Evolutionary conservation across 1,140 invertebrate species (phyloP), one percentile per base, ranked within the genome.

Genomic region (Brachystomella parvula): DNA sequence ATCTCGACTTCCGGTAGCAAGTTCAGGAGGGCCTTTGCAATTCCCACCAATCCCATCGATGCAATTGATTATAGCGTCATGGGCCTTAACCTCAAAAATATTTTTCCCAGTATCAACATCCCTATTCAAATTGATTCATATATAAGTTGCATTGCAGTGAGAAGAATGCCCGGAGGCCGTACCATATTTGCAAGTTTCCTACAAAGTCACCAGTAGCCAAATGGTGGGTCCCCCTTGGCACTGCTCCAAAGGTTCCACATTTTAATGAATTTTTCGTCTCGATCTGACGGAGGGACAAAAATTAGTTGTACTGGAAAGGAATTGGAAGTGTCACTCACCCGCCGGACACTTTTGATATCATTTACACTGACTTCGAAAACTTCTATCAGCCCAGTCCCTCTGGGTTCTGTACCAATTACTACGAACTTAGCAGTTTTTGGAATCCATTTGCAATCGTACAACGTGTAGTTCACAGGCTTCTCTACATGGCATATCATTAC

Each of bases 381-480:
- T 79, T 96, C 87, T 69, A 96, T 78, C 21, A 89, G 84, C 0
- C 94, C 94, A 35, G 85, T 87, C 59, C 89, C 89, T 75, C 86
- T 86, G 1, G 93, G 85, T 76, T 88, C 82, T 53, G 85, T 89
- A n/a, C 94, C 94, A 39, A 96, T 79, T 30, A 88, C 83, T 63
- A 95, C 85, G 78, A 96, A 92, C 78, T 95, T 95, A 0, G 94
- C 88, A 12, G 90, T 93, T 72, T 86, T 87, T 1, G 94, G 94
- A 74, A 98, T 87, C 94, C 94, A 96, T 81, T 91, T 92, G n/a
- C 86, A 83, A 75, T 96, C 93, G 77, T 92, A 95, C 21, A 95
- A 75, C 3, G 90, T 91, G 79, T 89, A 95, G 76, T 89, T 86
- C 1, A 95, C 75, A 32, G 85, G 81, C 77, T 92, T 89, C 75